Conservation (phyloP, 2,113 vertebrate species). For the Mastomys coucha region DNA sequence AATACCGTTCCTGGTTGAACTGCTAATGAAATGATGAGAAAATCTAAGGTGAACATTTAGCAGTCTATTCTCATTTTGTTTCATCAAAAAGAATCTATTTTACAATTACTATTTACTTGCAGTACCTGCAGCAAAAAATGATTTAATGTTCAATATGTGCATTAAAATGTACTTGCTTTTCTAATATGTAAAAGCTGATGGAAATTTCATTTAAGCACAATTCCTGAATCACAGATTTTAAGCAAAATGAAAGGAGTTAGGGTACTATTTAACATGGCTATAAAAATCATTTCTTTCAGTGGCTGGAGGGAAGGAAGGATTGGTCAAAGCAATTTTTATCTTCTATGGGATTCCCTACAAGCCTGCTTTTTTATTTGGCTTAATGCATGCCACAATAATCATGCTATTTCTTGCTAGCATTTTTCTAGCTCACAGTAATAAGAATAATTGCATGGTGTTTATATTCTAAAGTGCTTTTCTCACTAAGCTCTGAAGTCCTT, state of each 20-base stretch:
- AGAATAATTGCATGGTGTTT: slow-evolving; percentile 81
- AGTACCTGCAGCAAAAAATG: slow-evolving; percentile 86
- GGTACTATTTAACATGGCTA: slow-evolving; percentile 80
- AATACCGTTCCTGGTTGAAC: slow-evolving; percentile 77
- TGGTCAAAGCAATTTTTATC: slow-evolving; percentile 82
- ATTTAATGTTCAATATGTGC: slow-evolving; percentile 85
- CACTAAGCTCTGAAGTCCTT: slow-evolving; percentile 73
- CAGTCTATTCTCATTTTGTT: slow-evolving; percentile 86
- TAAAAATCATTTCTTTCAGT: slow-evolving; percentile 83
- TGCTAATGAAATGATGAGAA: slow-evolving; percentile 85
- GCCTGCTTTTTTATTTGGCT: slow-evolving; percentile 79
- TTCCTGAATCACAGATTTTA: slow-evolving; percentile 83
- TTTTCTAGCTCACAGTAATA: slow-evolving; percentile 80
- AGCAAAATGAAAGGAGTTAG: slow-evolving; percentile 85
- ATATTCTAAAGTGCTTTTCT: slow-evolving; percentile 79
- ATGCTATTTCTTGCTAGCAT: slow-evolving; percentile 79
- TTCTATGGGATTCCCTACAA: slow-evolving; percentile 75
- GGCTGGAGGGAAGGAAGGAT: slow-evolving; percentile 80
- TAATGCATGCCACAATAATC: slow-evolving; percentile 78
- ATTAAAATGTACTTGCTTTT: slow-evolving; percentile 87
- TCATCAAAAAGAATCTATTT: slow-evolving; percentile 85
- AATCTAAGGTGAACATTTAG: slow-evolving; percentile 84
- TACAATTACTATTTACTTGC: slow-evolving; percentile 88
- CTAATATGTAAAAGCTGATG: slow-evolving; percentile 86
- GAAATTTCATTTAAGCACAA: slow-evolving; percentile 87